Evolutionary conservation across 2,888 invertebrate species (phyloP).

Genomic region (Agonopterix subpropinquella): DNA sequence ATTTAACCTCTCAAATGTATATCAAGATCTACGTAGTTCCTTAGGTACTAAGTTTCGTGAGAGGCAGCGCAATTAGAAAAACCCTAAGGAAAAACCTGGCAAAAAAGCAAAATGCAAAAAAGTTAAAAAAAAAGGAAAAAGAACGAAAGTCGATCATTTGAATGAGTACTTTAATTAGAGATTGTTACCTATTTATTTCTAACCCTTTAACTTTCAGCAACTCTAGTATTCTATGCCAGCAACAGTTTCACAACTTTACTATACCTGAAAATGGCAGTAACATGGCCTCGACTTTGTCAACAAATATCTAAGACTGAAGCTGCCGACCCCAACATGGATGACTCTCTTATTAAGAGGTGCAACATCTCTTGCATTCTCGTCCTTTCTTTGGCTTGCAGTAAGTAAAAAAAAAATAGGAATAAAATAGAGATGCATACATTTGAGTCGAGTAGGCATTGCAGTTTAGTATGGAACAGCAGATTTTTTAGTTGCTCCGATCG

Average conservation of each 20-base stretch:
- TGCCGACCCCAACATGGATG: conserved; percentile 34
- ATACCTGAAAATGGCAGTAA: conserved; percentile 38
- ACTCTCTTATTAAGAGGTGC: conserved; percentile 29
- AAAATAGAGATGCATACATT: too few species aligned
- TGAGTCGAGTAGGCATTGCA: too few species aligned
- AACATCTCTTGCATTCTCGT: conserved; percentile 30
- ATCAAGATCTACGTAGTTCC: neutral
- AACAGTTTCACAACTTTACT: conserved; percentile 29
- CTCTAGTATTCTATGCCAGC: conserved; percentile 32
- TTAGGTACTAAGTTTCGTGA: neutral
- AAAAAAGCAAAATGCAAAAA: too few species aligned
- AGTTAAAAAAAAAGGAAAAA: too few species aligned
- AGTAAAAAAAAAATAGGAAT: conserved; percentile 9
- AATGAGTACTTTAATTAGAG: too few species aligned
- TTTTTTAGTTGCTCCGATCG: too few species aligned
- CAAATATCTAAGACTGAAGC: conserved; percentile 37
- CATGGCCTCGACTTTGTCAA: conserved; percentile 41
- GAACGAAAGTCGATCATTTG: too few species aligned
- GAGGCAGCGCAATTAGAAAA: neutral
- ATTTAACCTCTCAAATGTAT: too few species aligned
- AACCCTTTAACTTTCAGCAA: conserved; percentile 26
- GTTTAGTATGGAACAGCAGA: too few species aligned
- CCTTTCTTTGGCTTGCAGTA: conserved; percentile 35
- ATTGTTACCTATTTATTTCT: neutral
- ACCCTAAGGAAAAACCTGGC: neutral